Evolutionary conservation across 2,888 invertebrate genomes (phyloP).

Genomic region (Pollenia angustigena): DNA sequence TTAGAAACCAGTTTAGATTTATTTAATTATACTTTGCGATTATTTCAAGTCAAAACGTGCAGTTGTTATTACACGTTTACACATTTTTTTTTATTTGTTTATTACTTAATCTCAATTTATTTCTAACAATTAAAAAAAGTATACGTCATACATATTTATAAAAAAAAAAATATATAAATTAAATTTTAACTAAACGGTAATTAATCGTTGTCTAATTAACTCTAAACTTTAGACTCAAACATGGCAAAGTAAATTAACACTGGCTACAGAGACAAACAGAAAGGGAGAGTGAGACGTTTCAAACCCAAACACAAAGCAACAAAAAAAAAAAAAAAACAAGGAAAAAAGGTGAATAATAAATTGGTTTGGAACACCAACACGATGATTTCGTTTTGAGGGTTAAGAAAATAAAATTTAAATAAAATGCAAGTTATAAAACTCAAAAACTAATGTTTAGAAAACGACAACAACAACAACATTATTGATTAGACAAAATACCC

Average conservation of each 20-base stretch:
- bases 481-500: conserved; percentile 40
- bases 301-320: conserved; percentile 14
- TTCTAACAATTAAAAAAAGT: background rate
- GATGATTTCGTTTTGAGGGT: background rate
- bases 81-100: background rate
- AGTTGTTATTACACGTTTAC: background rate
- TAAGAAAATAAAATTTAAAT: conserved; percentile 41
- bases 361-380: conserved; percentile 27
- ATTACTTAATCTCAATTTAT: background rate
- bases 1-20: conserved; percentile 7
- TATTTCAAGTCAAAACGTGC: background rate
- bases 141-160: conserved; percentile 43
- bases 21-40: background rate
- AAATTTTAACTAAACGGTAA: conserved; percentile 53
- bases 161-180: conserved; percentile 31
- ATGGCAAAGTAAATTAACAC: conserved; percentile 23
- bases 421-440: conserved; percentile 49
- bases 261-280: background rate
- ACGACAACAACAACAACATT: background rate
- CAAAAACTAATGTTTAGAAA: conserved; percentile 9
- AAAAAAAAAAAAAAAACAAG: background rate
- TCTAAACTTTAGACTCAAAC: background rate
- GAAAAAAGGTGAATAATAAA: conserved; percentile 1
- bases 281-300: background rate
- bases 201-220: conserved; percentile 65